Conservation (phyloP, 2,888 invertebrate genomes). For the Patella pellucida region DNA sequence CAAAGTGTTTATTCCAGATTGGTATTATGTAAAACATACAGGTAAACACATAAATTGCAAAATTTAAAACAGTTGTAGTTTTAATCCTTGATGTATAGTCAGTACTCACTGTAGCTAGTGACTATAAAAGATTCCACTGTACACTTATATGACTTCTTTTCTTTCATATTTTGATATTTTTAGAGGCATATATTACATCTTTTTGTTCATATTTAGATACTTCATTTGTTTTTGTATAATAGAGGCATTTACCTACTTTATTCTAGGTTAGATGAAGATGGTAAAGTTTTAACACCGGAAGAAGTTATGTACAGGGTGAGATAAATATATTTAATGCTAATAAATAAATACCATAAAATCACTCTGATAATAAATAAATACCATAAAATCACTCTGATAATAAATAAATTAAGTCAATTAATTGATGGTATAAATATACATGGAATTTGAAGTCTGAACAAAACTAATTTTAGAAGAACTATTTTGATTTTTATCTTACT, state of each 20-base stretch:
- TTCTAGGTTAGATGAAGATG: conserved; percentile 91
- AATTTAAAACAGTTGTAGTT: no score
- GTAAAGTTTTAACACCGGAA: conserved; percentile 97
- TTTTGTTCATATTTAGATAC: not conserved
- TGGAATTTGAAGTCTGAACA: no score
- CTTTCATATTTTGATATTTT: not conserved
- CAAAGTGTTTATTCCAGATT: conserved; percentile 97
- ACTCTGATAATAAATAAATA: not conserved
- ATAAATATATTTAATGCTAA: not conserved
- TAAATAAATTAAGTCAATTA: not conserved
- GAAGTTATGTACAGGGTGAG: conserved; percentile 79
- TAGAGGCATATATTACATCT: not conserved
- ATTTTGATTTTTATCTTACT: conserved; percentile 60
- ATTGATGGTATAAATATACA: not conserved
- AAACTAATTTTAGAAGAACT: no score
- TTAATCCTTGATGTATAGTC: no score
- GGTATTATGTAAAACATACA: conserved; percentile 96
- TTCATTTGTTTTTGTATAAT: not conserved
- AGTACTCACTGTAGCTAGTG: not conserved
- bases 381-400: not conserved
- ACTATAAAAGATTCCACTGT: not conserved
- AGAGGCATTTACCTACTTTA: conserved; percentile 18
- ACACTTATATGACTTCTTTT: not conserved
- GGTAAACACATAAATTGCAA: conserved; percentile 69
- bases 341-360: no score